Conservation (phyloP, 2,888 invertebrate species). For the Phalera bucephala region DNA sequence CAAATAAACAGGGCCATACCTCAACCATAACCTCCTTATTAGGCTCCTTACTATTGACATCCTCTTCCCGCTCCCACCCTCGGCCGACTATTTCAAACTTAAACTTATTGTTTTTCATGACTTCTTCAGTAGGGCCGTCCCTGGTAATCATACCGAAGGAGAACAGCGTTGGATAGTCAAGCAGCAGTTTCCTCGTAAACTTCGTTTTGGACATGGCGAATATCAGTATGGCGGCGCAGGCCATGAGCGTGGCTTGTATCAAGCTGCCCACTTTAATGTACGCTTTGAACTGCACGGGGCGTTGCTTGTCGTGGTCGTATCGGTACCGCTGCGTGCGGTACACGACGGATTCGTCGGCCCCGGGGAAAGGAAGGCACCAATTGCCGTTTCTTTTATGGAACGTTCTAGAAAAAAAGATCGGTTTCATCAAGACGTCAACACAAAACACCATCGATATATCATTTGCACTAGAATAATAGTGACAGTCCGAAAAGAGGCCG, state of each 20-base stretch:
- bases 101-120: slow-evolving; percentile 85
- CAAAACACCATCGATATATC: too few species aligned
- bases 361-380: slow-evolving; percentile 87
- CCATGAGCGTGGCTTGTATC: slow-evolving; percentile 62
- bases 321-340: slow-evolving; percentile 90
- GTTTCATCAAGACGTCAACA: too few species aligned
- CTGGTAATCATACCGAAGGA: slow-evolving; percentile 87
- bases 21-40: slow-evolving; percentile 85
- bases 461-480: too few species aligned
- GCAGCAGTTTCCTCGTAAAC: slow-evolving; percentile 42
- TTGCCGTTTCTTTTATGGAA: too few species aligned
- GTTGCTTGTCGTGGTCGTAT: slow-evolving; percentile 84
- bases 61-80: slow-evolving; percentile 87
- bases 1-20: slow-evolving; percentile 93
- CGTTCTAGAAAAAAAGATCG: too few species aligned
- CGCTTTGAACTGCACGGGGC: slow-evolving; percentile 91
- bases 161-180: slow-evolving; percentile 78
- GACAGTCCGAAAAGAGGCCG: too few species aligned
- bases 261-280: slow-evolving; percentile 84
- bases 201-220: slow-evolving; percentile 51
- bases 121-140: slow-evolving; percentile 85
- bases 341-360: slow-evolving; percentile 92
- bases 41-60: slow-evolving; percentile 81
- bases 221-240: slow-evolving; percentile 83
- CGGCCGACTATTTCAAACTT: slow-evolving; percentile 87